Conservation (phyloP, 1,140 invertebrate species). For the Anastrepha obliqua region DNA sequence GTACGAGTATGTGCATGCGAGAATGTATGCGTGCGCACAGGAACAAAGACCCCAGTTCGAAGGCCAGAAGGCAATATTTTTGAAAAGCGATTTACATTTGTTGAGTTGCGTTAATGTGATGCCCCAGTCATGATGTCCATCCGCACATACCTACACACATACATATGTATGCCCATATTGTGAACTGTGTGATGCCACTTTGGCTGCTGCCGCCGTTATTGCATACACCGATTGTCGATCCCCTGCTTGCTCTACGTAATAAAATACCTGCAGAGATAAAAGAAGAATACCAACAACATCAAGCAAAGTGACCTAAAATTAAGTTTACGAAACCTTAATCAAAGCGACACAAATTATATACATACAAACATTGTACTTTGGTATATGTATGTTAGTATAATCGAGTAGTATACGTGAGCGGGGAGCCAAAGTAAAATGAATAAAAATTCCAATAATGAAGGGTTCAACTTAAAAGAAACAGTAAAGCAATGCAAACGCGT, state of each 20-base stretch:
- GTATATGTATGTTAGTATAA: neutral
- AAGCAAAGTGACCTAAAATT: slow-evolving; percentile 10
- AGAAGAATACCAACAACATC: neutral
- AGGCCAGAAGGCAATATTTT: slow-evolving; percentile 24
- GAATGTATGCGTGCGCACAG: neutral
- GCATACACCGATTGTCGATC: neutral
- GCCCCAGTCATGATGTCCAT: neutral
- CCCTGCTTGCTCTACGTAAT: neutral
- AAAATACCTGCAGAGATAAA: slow-evolving; percentile 41
- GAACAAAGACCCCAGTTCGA: slow-evolving; percentile 8
- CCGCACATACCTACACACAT: neutral
- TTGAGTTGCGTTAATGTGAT: neutral
- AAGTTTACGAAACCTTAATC: slow-evolving; percentile 37
- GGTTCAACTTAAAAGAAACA: neutral
- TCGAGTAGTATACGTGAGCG: neutral
- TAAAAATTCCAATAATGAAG: neutral
- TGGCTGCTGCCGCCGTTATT: neutral
- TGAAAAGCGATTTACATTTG: slow-evolving; percentile 23
- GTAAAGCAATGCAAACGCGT: neutral
- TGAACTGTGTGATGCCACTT: slow-evolving; percentile 9
- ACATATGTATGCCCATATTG: neutral
- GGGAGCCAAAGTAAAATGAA: no score
- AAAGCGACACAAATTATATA: neutral
- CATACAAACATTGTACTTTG: neutral
- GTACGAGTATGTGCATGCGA: no score